These are phyloP conservation scores for Desoria tigrina DNA, from an alignment of 2,888 invertebrate genomes.

Conservation along the genomic window DNA sequence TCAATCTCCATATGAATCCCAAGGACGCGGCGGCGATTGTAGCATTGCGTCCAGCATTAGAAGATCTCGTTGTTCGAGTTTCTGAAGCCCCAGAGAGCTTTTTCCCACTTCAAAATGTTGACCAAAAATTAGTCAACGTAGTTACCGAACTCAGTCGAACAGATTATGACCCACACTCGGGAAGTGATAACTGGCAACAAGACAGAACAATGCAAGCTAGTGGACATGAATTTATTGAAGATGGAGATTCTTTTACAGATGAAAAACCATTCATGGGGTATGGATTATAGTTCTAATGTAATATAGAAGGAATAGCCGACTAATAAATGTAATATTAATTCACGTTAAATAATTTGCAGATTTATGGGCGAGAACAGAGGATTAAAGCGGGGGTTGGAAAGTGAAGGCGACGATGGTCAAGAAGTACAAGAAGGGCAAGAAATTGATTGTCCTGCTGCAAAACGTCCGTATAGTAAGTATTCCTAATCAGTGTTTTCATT, in stretches of 20 bases:
- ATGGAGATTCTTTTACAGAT: no score
- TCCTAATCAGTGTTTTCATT: no score
- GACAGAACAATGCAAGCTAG: background rate
- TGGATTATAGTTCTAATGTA: no score
- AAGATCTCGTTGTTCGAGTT: slow-evolving; percentile 77
- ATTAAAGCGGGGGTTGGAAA: slow-evolving; percentile 1
- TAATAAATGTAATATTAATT: no score
- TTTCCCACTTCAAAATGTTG: slow-evolving; percentile 65
- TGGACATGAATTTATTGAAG: no score
- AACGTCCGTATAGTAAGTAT: no score
- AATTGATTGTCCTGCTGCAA: no score
- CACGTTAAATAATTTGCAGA: no score
- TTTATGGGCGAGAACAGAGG: slow-evolving; percentile 2
- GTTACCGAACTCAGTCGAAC: slow-evolving; percentile 71
- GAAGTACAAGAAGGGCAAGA: no score
- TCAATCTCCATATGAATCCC: slow-evolving; percentile 83
- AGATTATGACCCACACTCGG: slow-evolving; percentile 6
- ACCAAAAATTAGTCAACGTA: slow-evolving; percentile 70
- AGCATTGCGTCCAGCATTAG: slow-evolving; percentile 84
- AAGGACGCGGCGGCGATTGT: slow-evolving; percentile 76
- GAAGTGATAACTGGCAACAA: background rate
- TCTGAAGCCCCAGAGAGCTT: slow-evolving; percentile 78
- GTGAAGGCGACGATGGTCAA: background rate
- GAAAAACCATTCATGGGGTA: no score
- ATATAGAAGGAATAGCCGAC: no score